Conservation (phyloP, 2,797 vertebrate genomes). For the Urosaurus nigricauda region DNA sequence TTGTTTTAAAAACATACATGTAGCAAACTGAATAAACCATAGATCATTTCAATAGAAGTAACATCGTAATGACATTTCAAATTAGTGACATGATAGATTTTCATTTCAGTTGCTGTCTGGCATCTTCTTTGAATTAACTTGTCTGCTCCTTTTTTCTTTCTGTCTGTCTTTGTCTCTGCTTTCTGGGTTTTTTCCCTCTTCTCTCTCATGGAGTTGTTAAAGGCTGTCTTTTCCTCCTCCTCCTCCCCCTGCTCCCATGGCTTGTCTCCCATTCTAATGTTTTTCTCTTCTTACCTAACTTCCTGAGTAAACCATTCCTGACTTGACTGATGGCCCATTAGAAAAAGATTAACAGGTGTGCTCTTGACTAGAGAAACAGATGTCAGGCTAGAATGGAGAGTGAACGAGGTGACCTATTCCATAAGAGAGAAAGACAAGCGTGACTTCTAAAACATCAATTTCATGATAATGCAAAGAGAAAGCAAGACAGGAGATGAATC, state of each 20-base stretch:
- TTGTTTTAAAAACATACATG: neutral
- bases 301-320: constrained; percentile 55
- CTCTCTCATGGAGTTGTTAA: neutral
- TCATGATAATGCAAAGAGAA: constrained; percentile 12
- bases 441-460: constrained; percentile 38
- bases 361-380: constrained; percentile 62
- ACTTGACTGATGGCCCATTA: constrained; percentile 76
- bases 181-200: neutral
- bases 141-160: neutral
- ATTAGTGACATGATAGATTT: neutral
- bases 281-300: constrained; percentile 40
- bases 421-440: constrained; percentile 20
- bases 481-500: neutral
- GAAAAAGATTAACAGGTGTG: constrained; percentile 76
- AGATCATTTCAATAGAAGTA: neutral
- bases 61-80: neutral
- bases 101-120: neutral
- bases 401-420: constrained; percentile 64
- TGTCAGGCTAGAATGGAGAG: constrained; percentile 60
- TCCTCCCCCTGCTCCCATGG: constrained; percentile 1
- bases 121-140: neutral
- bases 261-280: constrained; percentile 39
- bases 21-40: neutral
- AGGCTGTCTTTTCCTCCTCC: constrained; percentile 29
- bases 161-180: constrained; percentile 21